Conservation (phyloP, 2,888 invertebrate genomes). For the Ophion obscuratus region DNA sequence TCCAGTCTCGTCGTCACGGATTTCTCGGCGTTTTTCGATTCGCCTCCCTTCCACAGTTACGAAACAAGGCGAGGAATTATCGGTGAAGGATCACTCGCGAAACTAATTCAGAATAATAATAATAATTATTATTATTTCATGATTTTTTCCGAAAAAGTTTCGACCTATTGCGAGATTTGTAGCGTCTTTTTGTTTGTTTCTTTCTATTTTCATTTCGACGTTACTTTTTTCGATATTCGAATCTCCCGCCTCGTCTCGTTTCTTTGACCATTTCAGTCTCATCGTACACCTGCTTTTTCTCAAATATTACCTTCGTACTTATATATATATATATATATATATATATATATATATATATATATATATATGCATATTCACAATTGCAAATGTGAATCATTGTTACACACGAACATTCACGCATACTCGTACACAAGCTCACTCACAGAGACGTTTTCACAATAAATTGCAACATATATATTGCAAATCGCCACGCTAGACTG, state of each 20-base stretch:
- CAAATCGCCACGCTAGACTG: constrained; percentile 73
- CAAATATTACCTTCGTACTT: constrained; percentile 54
- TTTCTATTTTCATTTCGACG: neutral
- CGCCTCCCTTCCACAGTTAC: too few relatives aligned
- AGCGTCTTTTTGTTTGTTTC: too few relatives aligned
- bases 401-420: constrained; percentile 6
- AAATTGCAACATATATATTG: constrained; percentile 56
- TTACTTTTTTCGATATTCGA: neutral
- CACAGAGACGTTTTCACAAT: constrained; percentile 43
- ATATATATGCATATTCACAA: constrained; percentile 62
- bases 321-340: constrained; percentile 20
- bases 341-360: constrained; percentile 50
- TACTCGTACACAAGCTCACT: constrained; percentile 41
- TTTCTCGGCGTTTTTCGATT: too few relatives aligned
- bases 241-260: constrained; percentile 56
- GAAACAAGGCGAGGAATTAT: too few relatives aligned
- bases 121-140: too few relatives aligned
- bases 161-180: too few relatives aligned
- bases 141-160: too few relatives aligned
- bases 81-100: too few relatives aligned
- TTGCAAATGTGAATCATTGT: constrained; percentile 37
- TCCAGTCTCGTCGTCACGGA: too few relatives aligned
- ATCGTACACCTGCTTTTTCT: constrained; percentile 59
- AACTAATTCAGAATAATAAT: too few relatives aligned
- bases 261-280: constrained; percentile 36